These are phyloP conservation scores for Temnopleurus reevesii DNA, from an alignment of 53 echinoderm and acorn worm genomes.

Conservation along the genomic window DNA sequence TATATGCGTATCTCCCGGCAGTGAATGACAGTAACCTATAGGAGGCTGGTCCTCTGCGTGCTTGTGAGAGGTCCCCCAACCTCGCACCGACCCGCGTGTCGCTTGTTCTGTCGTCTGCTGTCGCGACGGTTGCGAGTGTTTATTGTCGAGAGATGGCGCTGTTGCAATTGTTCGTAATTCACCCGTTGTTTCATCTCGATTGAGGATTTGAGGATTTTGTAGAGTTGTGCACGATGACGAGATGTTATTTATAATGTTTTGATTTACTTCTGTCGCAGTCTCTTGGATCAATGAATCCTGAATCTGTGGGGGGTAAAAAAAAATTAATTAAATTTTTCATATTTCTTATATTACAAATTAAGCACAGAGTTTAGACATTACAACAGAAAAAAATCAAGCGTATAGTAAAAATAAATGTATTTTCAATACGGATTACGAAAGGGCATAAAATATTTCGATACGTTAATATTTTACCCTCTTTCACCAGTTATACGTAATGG, in stretches of 20 bases:
- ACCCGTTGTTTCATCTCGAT: constrained; percentile 10
- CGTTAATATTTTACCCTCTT: too few relatives aligned
- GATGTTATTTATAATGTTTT: not conserved
- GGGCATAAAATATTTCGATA: too few relatives aligned
- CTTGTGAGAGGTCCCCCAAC: not conserved
- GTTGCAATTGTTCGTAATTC: not conserved
- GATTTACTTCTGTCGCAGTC: not conserved
- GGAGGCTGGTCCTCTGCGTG: not conserved
- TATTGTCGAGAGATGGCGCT: constrained; percentile 25
- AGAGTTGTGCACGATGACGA: not conserved
- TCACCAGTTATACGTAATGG: too few relatives aligned
- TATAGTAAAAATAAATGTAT: too few relatives aligned
- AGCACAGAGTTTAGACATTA: too few relatives aligned
- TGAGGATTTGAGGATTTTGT: not conserved
- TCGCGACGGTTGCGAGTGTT: not conserved
- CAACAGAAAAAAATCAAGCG: too few relatives aligned
- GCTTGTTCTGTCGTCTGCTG: not conserved
- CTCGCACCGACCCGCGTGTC: not conserved
- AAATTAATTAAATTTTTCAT: too few relatives aligned
- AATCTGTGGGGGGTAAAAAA: too few relatives aligned
- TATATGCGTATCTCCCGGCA: not conserved
- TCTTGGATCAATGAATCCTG: not conserved
- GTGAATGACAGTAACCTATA: not conserved
- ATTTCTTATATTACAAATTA: too few relatives aligned
- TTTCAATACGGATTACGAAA: too few relatives aligned